Evolutionary conservation across 2,113 vertebrate genomes (phyloP), one percentile per base, ranked within the genome.

Genomic region (Grammomys surdaster): DNA sequence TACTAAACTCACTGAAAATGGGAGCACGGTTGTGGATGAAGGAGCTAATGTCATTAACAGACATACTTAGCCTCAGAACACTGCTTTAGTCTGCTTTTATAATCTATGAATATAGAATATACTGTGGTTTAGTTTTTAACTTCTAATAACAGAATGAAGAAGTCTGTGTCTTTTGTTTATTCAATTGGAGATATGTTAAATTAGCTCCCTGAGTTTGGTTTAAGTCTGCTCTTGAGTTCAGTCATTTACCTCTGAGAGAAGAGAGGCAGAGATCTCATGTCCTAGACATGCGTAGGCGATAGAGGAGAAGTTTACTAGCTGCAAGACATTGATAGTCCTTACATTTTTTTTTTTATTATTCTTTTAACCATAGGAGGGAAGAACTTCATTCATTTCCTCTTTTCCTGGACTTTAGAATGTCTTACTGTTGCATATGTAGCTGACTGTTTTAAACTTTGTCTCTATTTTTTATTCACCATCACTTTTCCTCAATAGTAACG

Each of bases 1-100:
- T 77, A 90, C 92, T 94, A 88, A 97, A 26, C 85, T 95, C 67
- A 87, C 73, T 90, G 60, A 89, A 91, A 94, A 85, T 69, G 26
- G 76, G 58, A 96, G 90, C 58, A 16, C 12, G 22, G 58, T 54
- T n/a, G 9, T 76, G 26, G 60, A 51, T 82, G 51, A 69, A 19
- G 80, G 84, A 80, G 75, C 70, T 92, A 90, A 95, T 72, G 69
- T 96, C 54, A 56, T 77, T 91, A 94, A 94, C 33, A 58, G 31
- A 43, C 36, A 70, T 28, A 7, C 36, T 82, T 12, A 33, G 8
- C 14, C 20, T 36, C 76, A 60, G 51, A 54, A 40, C 46, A 88
- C 73, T 0, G 2, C 94, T 94, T 77, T 33, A 14, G 9, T 36
- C 19, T 3, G 33, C 86, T 85, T 88, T 70, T 65, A 14, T 65